Conservation (phyloP, 2,113 vertebrate species). For the Sorex fumeus region DNA sequence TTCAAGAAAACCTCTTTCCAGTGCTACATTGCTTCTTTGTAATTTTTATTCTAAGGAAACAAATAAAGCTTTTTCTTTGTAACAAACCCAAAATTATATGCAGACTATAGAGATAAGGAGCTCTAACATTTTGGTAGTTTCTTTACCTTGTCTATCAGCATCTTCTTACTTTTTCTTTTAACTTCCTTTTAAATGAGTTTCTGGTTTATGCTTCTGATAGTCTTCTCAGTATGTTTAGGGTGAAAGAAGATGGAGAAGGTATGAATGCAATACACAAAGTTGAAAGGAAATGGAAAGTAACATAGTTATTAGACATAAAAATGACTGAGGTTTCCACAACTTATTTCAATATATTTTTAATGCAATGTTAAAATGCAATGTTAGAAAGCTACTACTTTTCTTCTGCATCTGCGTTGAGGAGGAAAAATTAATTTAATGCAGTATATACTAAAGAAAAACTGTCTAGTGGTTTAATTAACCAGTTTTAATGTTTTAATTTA, state of each 20-base stretch:
- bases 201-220: too few species aligned
- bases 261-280: neutral
- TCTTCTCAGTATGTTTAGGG: neutral
- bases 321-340: constrained; percentile 27
- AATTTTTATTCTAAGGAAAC: too few species aligned
- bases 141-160: too few species aligned
- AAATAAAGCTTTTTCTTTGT: too few species aligned
- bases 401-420: neutral
- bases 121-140: neutral
- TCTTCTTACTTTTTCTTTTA: constrained; percentile 18
- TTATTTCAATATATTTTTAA: constrained; percentile 17
- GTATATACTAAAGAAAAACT: neutral
- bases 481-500: constrained; percentile 65
- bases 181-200: constrained; percentile 46
- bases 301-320: neutral
- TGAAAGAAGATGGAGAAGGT: neutral
- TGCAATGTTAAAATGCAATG: neutral
- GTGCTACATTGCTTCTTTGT: too few species aligned
- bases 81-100: neutral
- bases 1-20: too few species aligned
- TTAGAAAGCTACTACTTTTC: constrained; percentile 15
- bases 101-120: neutral
- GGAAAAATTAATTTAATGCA: constrained; percentile 21
- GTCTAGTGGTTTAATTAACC: constrained; percentile 32
- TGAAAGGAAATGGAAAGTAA: neutral